Percentiles rank a stretch among this genome's conserved stretches.
Conservation (phyloP, 2,113 vertebrate species). For the Cyanoderma ruficeps region DNA sequence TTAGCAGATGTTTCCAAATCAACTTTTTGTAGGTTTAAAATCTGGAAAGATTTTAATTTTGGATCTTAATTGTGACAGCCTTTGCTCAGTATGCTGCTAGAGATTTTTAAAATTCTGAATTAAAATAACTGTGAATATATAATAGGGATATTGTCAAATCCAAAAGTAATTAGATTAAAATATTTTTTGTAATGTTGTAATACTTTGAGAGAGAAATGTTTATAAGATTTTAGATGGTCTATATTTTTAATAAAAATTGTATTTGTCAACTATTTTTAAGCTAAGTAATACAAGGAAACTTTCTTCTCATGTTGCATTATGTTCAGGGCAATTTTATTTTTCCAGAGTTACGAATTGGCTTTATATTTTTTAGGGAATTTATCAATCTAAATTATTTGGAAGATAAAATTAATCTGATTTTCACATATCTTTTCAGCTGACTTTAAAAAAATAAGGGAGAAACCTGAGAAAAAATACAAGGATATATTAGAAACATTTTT, state of each 20-base stretch:
- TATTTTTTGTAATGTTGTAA: background rate
- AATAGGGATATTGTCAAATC: background rate
- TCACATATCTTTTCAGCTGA: constrained; percentile 2
- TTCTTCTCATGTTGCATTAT: background rate
- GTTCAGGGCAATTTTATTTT: background rate
- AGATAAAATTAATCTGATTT: background rate
- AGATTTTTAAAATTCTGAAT: background rate
- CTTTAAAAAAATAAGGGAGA: constrained; percentile 11
- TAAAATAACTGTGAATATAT: background rate
- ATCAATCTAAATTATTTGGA: background rate
- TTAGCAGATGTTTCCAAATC: background rate
- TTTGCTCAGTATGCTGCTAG: background rate
- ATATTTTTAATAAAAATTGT: background rate
- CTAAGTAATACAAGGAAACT: background rate
- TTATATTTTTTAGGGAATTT: background rate
- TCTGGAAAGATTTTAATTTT: background rate
- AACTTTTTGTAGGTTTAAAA: background rate
- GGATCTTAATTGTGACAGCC: background rate
- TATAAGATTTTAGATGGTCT: background rate
- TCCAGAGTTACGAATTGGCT: background rate
- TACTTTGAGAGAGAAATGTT: background rate
- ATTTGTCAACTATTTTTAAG: background rate
- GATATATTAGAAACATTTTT: background rate
- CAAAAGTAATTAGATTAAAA: background rate
- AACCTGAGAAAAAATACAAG: background rate